Evolutionary conservation across 2,888 invertebrate genomes (phyloP), one percentile per base, ranked within the genome.

Genomic region (Conomelus anceps): DNA sequence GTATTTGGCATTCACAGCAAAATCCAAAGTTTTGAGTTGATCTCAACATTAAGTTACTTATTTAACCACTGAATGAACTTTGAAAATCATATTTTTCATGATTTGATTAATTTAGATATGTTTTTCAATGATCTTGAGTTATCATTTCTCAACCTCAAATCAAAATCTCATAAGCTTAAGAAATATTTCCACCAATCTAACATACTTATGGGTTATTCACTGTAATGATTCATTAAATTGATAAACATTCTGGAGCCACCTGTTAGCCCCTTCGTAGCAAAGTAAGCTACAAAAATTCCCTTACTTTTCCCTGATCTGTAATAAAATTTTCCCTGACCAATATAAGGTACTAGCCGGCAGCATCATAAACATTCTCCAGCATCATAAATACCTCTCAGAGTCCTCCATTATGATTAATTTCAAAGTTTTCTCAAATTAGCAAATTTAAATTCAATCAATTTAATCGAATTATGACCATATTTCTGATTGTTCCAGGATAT

Each of bases 1-100:
- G 86, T 98, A 98, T 93, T 95, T 97, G 90, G 99, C 99, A 0
- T 96, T 98, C 92, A 96, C 96, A 89, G 96, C 97, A 92, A 97
- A 97, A 93, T 96, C 96, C 92, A 97, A 97, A 93, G 95, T 98
- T 90, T 93, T 97, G 92, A 63, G 63, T 63, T 63, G 63, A 63
- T 95, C 96, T 85, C 97, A 95, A 94, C 6, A 86, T n/a, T n/a
- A n/a, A n/a, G n/a, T n/a, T n/a, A n/a, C n/a, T n/a, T 13, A 4
- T 63, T n/a, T 63, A 3, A n/a, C 1, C 3, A 63, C 7, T 63
- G 7, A 20, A 63, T 63, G n/a, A 63, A 63, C 63, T n/a, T 63
- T 63, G n/a, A 63, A 63, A 63, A 63, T 63, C 63, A 63, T 63
- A 63, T 63, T 63, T n/a, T 63, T n/a, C 63, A 63, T 63, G 63